phyloP scores from a whole-genome alignment of 2,888 invertebrate genomes.

The Hylaea fasciaria region DNA sequence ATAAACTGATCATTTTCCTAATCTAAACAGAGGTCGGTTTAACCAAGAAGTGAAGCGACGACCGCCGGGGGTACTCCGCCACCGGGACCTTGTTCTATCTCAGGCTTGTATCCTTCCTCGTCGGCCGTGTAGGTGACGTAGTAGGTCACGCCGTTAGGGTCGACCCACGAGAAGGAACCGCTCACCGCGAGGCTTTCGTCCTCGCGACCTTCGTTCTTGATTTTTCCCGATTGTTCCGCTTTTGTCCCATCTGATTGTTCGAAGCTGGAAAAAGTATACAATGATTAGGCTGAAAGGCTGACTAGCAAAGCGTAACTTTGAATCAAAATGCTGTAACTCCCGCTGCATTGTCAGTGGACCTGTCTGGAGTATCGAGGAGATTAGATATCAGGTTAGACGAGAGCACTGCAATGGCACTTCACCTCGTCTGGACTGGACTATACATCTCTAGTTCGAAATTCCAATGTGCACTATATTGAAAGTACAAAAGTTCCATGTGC shows the following conservation, averaged over 20 bases:
- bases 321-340: too few relatives aligned
- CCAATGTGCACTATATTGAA: too few relatives aligned
- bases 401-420: too few relatives aligned
- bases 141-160: conserved; percentile 74
- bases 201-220: conserved; percentile 74
- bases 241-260: conserved; percentile 33
- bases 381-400: too few relatives aligned
- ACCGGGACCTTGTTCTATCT: conserved; percentile 60
- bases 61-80: conserved; percentile 62
- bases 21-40: background rate
- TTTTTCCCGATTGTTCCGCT: conserved; percentile 65
- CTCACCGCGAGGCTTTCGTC: conserved; percentile 71
- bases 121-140: conserved; percentile 81
- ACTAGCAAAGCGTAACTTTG: too few relatives aligned
- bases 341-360: too few relatives aligned
- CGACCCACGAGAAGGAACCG: conserved; percentile 78
- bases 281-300: too few relatives aligned
- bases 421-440: too few relatives aligned
- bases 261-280: conserved; percentile 14
- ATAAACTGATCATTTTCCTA: conserved; percentile 4
- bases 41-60: conserved; percentile 54
- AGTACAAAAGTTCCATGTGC: too few relatives aligned
- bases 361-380: too few relatives aligned
- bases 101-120: conserved; percentile 60
- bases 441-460: too few relatives aligned